A percentile compares a stretch with the other conserved stretches of the same genome.
phyloP scores from a whole-genome alignment of 2,888 invertebrate genomes.

The Serrognathus titanus region DNA sequence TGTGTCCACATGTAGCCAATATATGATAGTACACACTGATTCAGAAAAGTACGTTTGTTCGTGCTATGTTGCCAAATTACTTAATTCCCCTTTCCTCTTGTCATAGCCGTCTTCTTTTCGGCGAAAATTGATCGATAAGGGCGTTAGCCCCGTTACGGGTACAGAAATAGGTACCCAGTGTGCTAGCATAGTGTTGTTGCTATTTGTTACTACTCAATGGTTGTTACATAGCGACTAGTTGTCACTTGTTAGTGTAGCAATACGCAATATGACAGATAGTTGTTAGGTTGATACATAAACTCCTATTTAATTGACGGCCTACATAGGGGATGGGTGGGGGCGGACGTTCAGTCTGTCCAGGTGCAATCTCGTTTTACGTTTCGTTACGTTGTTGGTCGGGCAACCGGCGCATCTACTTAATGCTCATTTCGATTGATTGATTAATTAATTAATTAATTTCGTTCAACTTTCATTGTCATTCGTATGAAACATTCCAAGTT shows the following conservation, averaged over 20 bases:
- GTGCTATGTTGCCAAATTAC: conserved; percentile 20
- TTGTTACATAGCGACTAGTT: conserved; percentile 41
- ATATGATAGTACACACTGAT: not conserved
- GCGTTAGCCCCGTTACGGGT: not conserved
- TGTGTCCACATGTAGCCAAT: conserved; percentile 5
- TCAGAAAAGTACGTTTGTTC: not conserved
- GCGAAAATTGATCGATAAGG: no score
- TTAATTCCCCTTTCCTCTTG: conserved; percentile 1
- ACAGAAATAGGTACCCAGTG: conserved; percentile 2
- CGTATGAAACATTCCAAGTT: conserved; percentile 7
- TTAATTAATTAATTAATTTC: conserved; percentile 19
- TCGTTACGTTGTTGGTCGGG: not conserved
- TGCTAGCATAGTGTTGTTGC: conserved; percentile 33
- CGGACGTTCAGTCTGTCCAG: not conserved
- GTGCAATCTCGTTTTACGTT: not conserved
- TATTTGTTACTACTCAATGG: conserved; percentile 44
- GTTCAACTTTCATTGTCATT: not conserved
- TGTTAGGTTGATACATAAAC: not conserved
- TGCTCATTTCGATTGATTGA: conserved; percentile 14
- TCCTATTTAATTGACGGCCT: conserved; percentile 33
- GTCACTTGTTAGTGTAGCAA: conserved; percentile 32
- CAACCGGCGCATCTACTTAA: not conserved
- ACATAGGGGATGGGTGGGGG: conserved; percentile 22
- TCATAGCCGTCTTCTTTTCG: not conserved
- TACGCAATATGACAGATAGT: conserved; percentile 12